Evolutionary conservation across 2,797 vertebrate species (phyloP).

Genomic region (Catharus ustulatus): DNA sequence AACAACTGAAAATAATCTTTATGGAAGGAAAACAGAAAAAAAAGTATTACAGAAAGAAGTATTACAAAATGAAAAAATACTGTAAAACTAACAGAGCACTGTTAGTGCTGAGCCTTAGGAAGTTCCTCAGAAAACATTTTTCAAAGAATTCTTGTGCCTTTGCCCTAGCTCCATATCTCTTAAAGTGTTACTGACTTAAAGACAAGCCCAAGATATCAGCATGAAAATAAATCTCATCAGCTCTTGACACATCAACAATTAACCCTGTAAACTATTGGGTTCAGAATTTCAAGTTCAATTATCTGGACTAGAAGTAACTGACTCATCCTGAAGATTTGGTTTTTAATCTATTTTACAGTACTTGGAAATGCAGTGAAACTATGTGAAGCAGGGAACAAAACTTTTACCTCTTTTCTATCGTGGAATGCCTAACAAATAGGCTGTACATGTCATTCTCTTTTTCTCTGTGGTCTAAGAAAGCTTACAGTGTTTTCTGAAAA

Average conservation of each 20-base stretch:
- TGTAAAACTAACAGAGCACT: neutral
- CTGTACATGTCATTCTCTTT: neutral
- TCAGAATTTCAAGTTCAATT: neutral
- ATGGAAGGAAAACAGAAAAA: neutral
- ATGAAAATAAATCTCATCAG: neutral
- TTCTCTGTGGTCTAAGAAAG: neutral
- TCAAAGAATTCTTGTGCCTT: neutral
- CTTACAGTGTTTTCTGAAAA: neutral
- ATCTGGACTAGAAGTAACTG: neutral
- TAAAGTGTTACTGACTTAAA: neutral
- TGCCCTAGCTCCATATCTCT: neutral
- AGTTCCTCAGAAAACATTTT: neutral
- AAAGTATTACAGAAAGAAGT: neutral
- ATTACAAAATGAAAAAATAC: neutral
- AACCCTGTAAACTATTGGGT: neutral
- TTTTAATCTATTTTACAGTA: neutral
- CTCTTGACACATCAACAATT: neutral
- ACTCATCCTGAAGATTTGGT: neutral
- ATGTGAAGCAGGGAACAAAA: neutral
- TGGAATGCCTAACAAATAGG: neutral
- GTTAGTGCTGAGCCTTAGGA: neutral
- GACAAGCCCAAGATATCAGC: neutral
- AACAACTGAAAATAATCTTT: neutral
- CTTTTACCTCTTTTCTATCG: neutral
- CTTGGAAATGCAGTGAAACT: neutral